phyloP scores from a whole-genome alignment of 2,797 vertebrate species.

The Oceanodroma leucorhoa region DNA sequence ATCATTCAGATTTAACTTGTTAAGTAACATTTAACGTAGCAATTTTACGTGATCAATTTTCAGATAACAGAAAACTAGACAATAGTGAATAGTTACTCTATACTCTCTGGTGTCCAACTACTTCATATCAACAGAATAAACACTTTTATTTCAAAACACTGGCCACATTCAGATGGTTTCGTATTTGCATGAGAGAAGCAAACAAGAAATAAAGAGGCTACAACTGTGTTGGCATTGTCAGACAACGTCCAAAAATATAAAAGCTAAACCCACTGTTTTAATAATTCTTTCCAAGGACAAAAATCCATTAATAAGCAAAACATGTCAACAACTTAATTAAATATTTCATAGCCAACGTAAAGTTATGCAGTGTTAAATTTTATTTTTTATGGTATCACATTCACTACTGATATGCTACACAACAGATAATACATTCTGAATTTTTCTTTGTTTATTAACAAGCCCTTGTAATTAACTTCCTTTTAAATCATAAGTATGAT shows the following conservation, averaged over 20 bases:
- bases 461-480: constrained; percentile 84
- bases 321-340: constrained; percentile 76
- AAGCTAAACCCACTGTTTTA: constrained; percentile 56
- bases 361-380: constrained; percentile 72
- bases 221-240: constrained; percentile 49
- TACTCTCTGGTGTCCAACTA: background rate
- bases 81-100: background rate
- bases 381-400: constrained; percentile 69
- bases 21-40: background rate
- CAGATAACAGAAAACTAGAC: background rate
- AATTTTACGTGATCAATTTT: background rate
- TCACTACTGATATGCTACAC: constrained; percentile 73
- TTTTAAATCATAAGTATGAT: constrained; percentile 88
- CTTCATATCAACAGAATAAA: background rate
- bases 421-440: constrained; percentile 78
- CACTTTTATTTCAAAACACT: background rate
- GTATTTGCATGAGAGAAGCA: constrained; percentile 33
- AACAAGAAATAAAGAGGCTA: constrained; percentile 50
- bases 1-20: background rate
- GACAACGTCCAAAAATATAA: constrained; percentile 47
- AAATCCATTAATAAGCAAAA: constrained; percentile 70
- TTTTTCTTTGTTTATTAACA: constrained; percentile 86
- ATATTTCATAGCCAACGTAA: constrained; percentile 73
- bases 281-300: constrained; percentile 63
- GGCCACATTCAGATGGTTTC: background rate